These are phyloP conservation scores for Agelas oroides DNA, from an alignment of 37 sponge, comb jelly and placozoan species.

Conservation along the genomic window DNA sequence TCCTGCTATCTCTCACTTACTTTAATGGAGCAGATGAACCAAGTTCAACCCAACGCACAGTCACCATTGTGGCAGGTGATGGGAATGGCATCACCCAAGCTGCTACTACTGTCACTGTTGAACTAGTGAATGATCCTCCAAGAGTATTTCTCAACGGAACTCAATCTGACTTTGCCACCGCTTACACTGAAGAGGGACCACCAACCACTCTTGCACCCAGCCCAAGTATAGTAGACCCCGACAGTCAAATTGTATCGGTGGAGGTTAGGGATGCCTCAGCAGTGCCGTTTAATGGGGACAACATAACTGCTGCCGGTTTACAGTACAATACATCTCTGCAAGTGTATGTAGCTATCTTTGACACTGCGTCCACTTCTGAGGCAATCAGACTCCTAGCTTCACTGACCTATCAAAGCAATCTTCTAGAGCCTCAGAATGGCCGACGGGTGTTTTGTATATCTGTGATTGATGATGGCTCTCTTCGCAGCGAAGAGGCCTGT, in stretches of 20 bases:
- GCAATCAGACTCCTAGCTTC: slow-evolving; percentile 16
- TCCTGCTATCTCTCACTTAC: slow-evolving; percentile 48
- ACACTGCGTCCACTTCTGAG: not conserved
- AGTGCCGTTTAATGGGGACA: slow-evolving; percentile 11
- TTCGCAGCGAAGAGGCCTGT: slow-evolving; percentile 42
- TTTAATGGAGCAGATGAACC: slow-evolving; percentile 76
- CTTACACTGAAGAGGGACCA: slow-evolving; percentile 40
- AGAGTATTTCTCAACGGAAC: slow-evolving; percentile 19
- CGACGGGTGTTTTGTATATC: slow-evolving; percentile 41
- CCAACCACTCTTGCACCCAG: slow-evolving; percentile 26
- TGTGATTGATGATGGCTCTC: slow-evolving; percentile 30
- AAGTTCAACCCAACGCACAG: not conserved
- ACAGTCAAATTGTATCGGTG: slow-evolving; percentile 5
- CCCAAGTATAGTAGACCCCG: slow-evolving; percentile 31
- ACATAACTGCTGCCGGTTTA: not conserved
- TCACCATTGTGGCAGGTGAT: slow-evolving; percentile 58
- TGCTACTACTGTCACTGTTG: slow-evolving; percentile 15
- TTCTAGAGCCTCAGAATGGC: slow-evolving; percentile 53
- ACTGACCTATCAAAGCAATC: slow-evolving; percentile 27
- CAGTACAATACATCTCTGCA: not conserved
- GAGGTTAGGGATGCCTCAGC: not conserved
- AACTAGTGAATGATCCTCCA: slow-evolving; percentile 59
- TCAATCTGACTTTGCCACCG: not conserved
- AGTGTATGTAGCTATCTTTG: not conserved
- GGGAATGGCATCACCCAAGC: slow-evolving; percentile 29